phyloP scores from a whole-genome alignment of 1,140 invertebrate genomes.

The Trachymyrmex septentrionalis region DNA sequence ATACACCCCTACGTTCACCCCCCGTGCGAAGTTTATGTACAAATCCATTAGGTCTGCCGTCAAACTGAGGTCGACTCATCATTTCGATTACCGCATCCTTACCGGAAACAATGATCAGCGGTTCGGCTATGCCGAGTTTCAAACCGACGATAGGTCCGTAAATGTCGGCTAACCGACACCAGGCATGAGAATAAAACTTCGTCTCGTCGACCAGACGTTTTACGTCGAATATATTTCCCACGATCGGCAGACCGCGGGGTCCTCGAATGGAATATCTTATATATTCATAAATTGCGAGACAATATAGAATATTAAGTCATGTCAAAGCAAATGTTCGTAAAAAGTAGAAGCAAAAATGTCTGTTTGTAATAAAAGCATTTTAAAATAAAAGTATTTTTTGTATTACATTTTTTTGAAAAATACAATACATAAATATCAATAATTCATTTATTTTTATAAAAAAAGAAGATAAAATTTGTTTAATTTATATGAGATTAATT shows the following conservation, averaged over 20 bases:
- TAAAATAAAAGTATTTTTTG: not conserved
- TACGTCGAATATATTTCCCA: constrained; percentile 82
- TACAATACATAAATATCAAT: not conserved
- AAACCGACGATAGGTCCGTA: constrained; percentile 83
- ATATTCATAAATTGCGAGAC: constrained; percentile 1
- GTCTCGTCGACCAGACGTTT: constrained; percentile 78
- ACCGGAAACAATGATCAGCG: constrained; percentile 81
- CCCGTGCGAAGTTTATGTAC: constrained; percentile 77
- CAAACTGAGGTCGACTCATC: constrained; percentile 80
- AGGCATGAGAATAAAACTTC: constrained; percentile 77
- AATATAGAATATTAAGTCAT: not conserved
- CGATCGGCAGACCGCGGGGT: constrained; percentile 80
- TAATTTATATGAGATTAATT: not conserved
- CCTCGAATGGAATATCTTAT: constrained; percentile 71
- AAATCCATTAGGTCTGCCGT: constrained; percentile 81
- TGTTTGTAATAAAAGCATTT: not conserved
- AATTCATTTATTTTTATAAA: not conserved
- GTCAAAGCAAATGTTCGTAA: too few species aligned
- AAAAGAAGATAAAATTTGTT: not conserved
- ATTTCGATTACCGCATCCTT: constrained; percentile 80
- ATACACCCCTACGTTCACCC: constrained; percentile 77
- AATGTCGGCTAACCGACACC: constrained; percentile 76
- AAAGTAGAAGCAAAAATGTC: not conserved
- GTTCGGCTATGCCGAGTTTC: constrained; percentile 75
- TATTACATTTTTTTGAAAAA: too few species aligned